Conservation (phyloP, 1,140 invertebrate genomes). For the Heliconius himera region DNA sequence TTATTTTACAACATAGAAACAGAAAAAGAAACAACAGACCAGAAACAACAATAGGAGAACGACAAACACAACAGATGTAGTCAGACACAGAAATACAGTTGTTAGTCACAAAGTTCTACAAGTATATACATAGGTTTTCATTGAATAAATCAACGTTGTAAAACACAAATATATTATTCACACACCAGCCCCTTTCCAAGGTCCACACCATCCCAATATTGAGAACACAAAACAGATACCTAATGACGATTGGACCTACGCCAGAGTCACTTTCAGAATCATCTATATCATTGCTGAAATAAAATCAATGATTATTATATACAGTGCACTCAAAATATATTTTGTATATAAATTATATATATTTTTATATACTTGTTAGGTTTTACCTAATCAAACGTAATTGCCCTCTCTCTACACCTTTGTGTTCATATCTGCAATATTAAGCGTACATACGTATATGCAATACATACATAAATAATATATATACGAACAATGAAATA, state of each 20-base stretch:
- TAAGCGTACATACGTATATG: conserved; percentile 39
- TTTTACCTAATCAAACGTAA: conserved; percentile 66
- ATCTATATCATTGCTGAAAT: conserved; percentile 74
- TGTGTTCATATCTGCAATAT: conserved; percentile 61
- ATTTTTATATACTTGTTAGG: conserved; percentile 28
- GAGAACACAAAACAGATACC: conserved; percentile 50
- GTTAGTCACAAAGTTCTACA: conserved; percentile 2
- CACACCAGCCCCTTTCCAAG: conserved; percentile 33
- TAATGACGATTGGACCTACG: conserved; percentile 47
- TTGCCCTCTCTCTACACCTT: conserved; percentile 51
- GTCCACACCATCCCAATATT: conserved; percentile 19
- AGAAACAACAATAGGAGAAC: conserved; percentile 3
- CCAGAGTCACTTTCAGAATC: conserved; percentile 44
- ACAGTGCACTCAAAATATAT: conserved; percentile 47
- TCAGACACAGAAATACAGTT: neutral
- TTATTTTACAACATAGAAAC: neutral
- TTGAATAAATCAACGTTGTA: neutral
- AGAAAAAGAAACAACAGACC: neutral
- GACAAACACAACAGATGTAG: neutral
- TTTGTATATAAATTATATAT: conserved; percentile 31
- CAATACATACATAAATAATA: conserved; percentile 22
- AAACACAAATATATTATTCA: conserved; percentile 42
- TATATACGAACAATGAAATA: conserved; percentile 14
- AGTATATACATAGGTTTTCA: conserved; percentile 5
- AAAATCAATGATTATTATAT: conserved; percentile 53